These are phyloP conservation scores for Atherinosoma microstoma DNA, from an alignment of 2,797 vertebrate species.

Conservation along the genomic window DNA sequence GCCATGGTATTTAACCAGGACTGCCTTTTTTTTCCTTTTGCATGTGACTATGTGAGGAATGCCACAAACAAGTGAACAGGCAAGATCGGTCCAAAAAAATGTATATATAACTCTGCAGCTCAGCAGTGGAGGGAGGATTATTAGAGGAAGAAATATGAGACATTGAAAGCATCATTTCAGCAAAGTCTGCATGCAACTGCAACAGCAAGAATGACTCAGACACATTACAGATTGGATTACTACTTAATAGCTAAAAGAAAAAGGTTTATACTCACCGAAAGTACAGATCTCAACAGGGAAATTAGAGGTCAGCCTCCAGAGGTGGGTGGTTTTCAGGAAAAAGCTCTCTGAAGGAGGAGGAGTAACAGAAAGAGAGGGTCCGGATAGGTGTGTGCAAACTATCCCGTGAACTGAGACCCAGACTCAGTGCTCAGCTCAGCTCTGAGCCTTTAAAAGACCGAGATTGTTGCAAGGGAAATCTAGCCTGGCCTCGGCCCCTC, in stretches of 20 bases:
- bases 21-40: slow-evolving; percentile 1
- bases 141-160: slow-evolving; percentile 53
- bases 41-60: slow-evolving; percentile 41
- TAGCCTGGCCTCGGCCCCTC: slow-evolving; percentile 50
- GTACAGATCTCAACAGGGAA: background rate
- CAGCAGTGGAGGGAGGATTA: background rate
- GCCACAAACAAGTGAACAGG: slow-evolving; percentile 14
- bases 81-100: slow-evolving; percentile 13
- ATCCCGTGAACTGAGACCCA: slow-evolving; percentile 22
- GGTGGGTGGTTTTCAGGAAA: slow-evolving; percentile 7
- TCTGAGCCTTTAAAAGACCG: slow-evolving; percentile 43
- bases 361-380: background rate
- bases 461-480: slow-evolving; percentile 53
- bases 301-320: slow-evolving; percentile 20
- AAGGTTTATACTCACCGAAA: slow-evolving; percentile 45
- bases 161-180: slow-evolving; percentile 41
- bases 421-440: slow-evolving; percentile 30
- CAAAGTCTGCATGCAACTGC: slow-evolving; percentile 19
- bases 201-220: slow-evolving; percentile 16
- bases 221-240: background rate
- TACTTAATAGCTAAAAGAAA: background rate
- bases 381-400: background rate
- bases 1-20: no score
- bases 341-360: slow-evolving; percentile 3
- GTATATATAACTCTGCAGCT: slow-evolving; percentile 9